phyloP scores from a whole-genome alignment of 92 coral and sea anemone species.

The Desmophyllum pertusum region DNA sequence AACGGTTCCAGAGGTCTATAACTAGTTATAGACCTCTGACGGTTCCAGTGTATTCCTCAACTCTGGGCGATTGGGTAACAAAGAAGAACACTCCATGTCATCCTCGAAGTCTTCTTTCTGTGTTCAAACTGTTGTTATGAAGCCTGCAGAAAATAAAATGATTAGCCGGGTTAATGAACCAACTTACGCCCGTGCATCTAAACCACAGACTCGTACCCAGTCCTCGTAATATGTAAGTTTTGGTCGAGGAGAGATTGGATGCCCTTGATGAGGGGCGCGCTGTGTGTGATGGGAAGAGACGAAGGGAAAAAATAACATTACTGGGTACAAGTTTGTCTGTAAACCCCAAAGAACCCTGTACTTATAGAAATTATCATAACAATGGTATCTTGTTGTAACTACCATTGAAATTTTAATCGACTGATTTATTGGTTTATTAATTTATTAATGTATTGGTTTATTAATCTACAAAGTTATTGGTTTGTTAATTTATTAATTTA shows the following conservation, averaged over 20 bases:
- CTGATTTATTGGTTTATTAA: neutral
- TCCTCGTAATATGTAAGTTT: neutral
- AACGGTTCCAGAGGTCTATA: too few relatives aligned
- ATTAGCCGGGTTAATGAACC: neutral
- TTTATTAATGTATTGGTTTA: neutral
- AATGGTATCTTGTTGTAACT: neutral
- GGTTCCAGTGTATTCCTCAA: too few relatives aligned
- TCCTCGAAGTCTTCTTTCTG: neutral
- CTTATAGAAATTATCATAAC: neutral
- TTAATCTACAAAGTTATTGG: neutral
- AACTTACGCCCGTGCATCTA: neutral
- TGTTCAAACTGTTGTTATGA: constrained; percentile 39
- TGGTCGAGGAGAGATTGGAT: neutral
- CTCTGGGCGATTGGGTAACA: neutral
- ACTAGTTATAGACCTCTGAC: too few relatives aligned
- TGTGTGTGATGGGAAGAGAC: neutral
- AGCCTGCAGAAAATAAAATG: constrained; percentile 4
- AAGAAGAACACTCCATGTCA: neutral
- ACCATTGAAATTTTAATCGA: too few relatives aligned
- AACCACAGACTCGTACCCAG: neutral
- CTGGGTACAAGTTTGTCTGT: neutral
- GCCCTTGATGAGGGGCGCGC: neutral
- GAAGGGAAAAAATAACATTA: neutral
- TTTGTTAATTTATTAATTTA: neutral
- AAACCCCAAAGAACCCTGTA: neutral